A percentile compares a stretch with the other conserved stretches of the same genome.
Conservation (phyloP, 2,888 invertebrate genomes). For the Drosophila antonietae region DNA sequence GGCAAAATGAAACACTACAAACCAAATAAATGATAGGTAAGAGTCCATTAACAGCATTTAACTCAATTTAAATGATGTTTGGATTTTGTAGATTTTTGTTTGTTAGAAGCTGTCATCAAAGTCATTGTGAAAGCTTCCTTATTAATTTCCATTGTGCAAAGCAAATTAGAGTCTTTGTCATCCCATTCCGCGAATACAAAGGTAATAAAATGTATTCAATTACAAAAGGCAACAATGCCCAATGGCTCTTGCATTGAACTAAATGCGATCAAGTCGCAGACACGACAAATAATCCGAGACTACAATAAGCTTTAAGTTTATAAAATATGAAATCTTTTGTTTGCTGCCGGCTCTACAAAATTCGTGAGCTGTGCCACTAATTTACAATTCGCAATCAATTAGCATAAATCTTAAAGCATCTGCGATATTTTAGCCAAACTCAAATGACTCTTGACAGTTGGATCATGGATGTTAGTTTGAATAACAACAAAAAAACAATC, state of each 20-base stretch:
- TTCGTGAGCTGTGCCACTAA: slow-evolving; percentile 49
- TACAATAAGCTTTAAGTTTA: slow-evolving; percentile 30
- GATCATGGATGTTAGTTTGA: slow-evolving; percentile 34
- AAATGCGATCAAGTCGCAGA: slow-evolving; percentile 41
- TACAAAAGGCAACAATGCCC: slow-evolving; percentile 15
- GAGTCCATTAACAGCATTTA: slow-evolving; percentile 1
- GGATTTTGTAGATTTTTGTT: not conserved
- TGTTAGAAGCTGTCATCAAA: slow-evolving; percentile 35
- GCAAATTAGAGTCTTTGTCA: slow-evolving; percentile 38
- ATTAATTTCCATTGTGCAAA: slow-evolving; percentile 56
- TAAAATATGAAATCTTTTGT: slow-evolving; percentile 54
- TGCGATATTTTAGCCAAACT: slow-evolving; percentile 36
- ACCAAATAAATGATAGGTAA: not conserved
- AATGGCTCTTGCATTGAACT: slow-evolving; percentile 18
- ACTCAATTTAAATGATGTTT: not conserved
- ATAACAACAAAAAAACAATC: slow-evolving; percentile 4
- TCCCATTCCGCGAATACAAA: slow-evolving; percentile 54
- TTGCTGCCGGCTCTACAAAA: slow-evolving; percentile 30
- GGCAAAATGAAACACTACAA: not conserved
- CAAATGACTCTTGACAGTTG: slow-evolving; percentile 61
- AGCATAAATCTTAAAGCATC: slow-evolving; percentile 65
- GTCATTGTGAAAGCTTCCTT: slow-evolving; percentile 51
- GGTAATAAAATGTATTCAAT: slow-evolving; percentile 43
- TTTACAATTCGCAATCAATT: slow-evolving; percentile 63
- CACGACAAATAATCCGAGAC: slow-evolving; percentile 16